Evolutionary conservation across 2,113 vertebrate genomes (phyloP).

Genomic region (Rana temporaria): DNA sequence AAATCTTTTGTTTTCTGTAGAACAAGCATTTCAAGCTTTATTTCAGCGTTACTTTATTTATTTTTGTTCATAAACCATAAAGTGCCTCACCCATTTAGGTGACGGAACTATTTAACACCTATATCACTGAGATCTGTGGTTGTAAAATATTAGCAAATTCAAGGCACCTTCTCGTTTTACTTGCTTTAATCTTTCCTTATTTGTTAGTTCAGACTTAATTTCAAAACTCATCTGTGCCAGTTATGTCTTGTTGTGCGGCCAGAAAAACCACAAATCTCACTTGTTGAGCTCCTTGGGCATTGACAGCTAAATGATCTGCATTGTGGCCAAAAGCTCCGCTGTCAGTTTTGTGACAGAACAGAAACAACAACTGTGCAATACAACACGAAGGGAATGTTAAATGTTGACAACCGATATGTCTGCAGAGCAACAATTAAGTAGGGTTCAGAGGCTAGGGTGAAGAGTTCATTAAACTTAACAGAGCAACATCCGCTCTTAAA

Average conservation of each 20-base stretch:
- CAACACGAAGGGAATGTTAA: conserved; percentile 26
- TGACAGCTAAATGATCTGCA: conserved; percentile 49
- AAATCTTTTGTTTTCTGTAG: no score
- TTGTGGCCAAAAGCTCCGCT: conserved; percentile 20
- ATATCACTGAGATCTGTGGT: not conserved
- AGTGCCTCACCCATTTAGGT: not conserved
- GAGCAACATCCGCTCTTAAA: not conserved
- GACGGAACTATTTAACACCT: not conserved
- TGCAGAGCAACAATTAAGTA: conserved; percentile 44
- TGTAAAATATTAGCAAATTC: not conserved
- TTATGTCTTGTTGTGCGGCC: conserved; percentile 38
- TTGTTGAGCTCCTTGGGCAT: conserved; percentile 14
- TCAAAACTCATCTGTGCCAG: conserved; percentile 23
- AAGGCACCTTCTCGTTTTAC: conserved; percentile 10
- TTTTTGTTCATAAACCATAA: no score
- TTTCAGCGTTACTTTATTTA: no score
- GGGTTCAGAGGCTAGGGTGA: conserved; percentile 14
- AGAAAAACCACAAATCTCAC: conserved; percentile 35
- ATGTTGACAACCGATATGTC: conserved; percentile 41
- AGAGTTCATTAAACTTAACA: conserved; percentile 16
- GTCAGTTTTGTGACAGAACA: conserved; percentile 29
- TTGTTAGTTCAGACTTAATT: conserved; percentile 18
- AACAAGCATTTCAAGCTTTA: no score
- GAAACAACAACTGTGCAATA: conserved; percentile 35
- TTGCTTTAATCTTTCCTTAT: conserved; percentile 12